Evolutionary conservation across 1,140 invertebrate species (phyloP), one percentile per base, ranked within the genome.

Genomic region (Euura lappo): DNA sequence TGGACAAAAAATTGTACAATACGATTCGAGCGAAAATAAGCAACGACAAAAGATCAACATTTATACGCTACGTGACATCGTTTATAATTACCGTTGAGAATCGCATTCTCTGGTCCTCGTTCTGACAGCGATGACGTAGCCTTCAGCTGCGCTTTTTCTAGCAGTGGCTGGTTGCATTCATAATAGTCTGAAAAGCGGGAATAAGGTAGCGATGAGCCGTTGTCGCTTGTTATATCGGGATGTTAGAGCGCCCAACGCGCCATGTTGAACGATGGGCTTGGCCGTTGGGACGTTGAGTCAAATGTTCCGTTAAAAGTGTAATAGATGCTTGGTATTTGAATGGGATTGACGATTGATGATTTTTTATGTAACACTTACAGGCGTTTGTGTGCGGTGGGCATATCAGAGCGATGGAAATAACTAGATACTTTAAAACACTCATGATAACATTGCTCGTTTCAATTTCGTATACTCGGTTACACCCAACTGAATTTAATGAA

Each of bases 161-260:
- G 86, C 51, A 96, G 85, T n/a, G 94, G 93, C 75, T 91, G 90
- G 83, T 94, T 94, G 84, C 95, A 96, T 86, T 95, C 93, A 85
- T 93, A 93, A 76, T 93, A 91, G 82, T 90, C 89, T 85, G 72
- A 69, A 81, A 80, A 75, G 44, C 65, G 28, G 28, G 28, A 71
- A 76, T 47, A 45, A 47, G n/a, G 6, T 67, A 6, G 13, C 1
- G 71, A 8, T 3, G 13, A 68, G 13, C 2, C 28, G 67, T 68
- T 28, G 44, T 28, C 44, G 51, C 6, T 6, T 60, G 51, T 4
- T 60, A n/a, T 4, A 68, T 8, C 28, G 42, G 28, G 67, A 11
- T 64, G 60, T 64, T 13, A 64, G 10, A 64, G 13, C 10, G 10
- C 10, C 28, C 4, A 72, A 77, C 79, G 28, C 28, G 81, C 80